A percentile compares a stretch with the other conserved stretches of the same genome.
phyloP scores from a whole-genome alignment of 2,113 vertebrate genomes.

The Chlorocebus sabaeus region DNA sequence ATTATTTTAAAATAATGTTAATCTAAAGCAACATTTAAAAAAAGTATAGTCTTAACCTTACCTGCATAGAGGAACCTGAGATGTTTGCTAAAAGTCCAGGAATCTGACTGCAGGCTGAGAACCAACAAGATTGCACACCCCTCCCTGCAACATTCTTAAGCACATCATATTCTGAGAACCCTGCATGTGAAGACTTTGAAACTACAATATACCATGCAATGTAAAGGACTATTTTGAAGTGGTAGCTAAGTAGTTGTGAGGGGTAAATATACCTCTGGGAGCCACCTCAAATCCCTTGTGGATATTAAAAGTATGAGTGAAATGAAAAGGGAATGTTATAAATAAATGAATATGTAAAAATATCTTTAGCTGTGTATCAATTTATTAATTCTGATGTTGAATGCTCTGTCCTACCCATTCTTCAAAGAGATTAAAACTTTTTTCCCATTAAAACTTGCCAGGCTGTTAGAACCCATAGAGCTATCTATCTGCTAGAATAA shows the following conservation, averaged over 20 bases:
- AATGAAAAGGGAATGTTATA: not conserved
- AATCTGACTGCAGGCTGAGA: not conserved
- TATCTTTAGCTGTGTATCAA: not conserved
- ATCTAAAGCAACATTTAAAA: not conserved
- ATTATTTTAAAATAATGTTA: not conserved
- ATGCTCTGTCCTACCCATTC: not conserved
- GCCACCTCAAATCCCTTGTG: not conserved
- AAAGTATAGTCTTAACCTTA: not conserved
- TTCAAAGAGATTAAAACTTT: conserved; percentile 24
- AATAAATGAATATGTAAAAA: not conserved
- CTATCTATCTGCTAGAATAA: not conserved
- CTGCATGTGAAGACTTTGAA: not conserved
- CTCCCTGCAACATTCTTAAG: not conserved
- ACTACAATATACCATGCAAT: not conserved
- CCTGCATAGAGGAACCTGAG: not conserved
- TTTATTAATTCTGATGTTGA: not conserved
- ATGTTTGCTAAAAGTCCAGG: not conserved
- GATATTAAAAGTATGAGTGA: not conserved
- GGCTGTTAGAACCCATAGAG: not conserved
- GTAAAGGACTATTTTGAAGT: not conserved
- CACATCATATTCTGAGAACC: not conserved
- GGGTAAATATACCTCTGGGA: not conserved
- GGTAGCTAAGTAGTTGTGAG: not conserved
- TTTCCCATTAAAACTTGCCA: not conserved
- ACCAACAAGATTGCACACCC: not conserved